These are phyloP conservation scores for Mola mola DNA, from an alignment of 2,113 vertebrate genomes.

Conservation along the genomic window DNA sequence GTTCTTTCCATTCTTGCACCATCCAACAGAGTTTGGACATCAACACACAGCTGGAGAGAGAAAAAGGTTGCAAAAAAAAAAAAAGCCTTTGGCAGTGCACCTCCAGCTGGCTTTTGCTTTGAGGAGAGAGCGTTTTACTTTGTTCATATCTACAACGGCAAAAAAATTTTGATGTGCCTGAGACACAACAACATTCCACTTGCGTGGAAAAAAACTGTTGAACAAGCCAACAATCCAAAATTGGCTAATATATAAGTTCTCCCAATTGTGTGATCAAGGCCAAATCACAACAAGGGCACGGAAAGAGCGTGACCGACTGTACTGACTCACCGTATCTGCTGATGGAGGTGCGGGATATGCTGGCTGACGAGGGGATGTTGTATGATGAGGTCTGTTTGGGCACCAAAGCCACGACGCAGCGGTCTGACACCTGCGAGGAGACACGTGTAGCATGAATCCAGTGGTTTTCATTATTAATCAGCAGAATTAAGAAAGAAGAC, in stretches of 20 bases:
- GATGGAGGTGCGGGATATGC: slow-evolving; percentile 95
- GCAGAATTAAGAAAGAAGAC: background rate
- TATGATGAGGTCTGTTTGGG: slow-evolving; percentile 99
- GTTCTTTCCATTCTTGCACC: slow-evolving; percentile 9
- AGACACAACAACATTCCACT: background rate
- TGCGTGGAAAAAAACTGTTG: slow-evolving; percentile 1
- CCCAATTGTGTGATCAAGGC: background rate
- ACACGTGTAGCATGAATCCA: slow-evolving; percentile 15
- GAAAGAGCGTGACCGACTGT: no score
- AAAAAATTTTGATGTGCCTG: slow-evolving; percentile 12
- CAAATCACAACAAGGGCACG: no score
- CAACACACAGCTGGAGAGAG: slow-evolving; percentile 28
- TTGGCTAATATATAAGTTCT: background rate
- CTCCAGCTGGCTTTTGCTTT: slow-evolving; percentile 22
- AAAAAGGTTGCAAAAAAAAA: slow-evolving; percentile 9
- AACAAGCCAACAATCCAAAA: slow-evolving; percentile 1
- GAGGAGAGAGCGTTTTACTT: slow-evolving; percentile 26
- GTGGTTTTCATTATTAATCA: background rate
- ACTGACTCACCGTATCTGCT: slow-evolving; percentile 93
- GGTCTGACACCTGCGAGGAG: slow-evolving; percentile 90
- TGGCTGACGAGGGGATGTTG: slow-evolving; percentile 95
- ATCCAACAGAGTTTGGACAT: slow-evolving; percentile 33
- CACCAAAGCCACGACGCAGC: slow-evolving; percentile 94
- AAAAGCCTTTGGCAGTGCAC: slow-evolving; percentile 20
- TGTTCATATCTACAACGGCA: slow-evolving; percentile 32